Evolutionary conservation across 2,797 vertebrate genomes (phyloP).

Genomic region (Knipowitschia caucasica): DNA sequence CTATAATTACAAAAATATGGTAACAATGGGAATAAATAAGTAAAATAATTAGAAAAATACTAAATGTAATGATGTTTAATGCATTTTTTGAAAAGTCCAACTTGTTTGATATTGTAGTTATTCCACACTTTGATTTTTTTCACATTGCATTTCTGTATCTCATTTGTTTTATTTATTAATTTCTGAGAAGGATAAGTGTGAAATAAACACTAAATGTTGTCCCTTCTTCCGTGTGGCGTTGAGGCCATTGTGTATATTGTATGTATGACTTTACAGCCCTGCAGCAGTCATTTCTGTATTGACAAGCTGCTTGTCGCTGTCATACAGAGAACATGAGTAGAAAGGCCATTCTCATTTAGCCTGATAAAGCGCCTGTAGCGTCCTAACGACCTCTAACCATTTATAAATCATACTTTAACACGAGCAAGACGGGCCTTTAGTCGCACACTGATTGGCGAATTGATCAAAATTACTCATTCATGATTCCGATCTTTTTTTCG

Average conservation of each 20-base stretch:
- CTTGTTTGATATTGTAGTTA: no score
- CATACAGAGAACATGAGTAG: constrained; percentile 61
- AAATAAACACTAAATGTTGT: constrained; percentile 7
- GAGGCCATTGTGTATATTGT: constrained; percentile 13
- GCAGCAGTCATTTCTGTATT: constrained; percentile 66
- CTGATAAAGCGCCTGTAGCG: constrained; percentile 55
- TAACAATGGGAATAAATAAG: no score
- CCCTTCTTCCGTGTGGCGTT: background rate
- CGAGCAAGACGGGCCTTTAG: constrained; percentile 52
- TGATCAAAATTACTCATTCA: constrained; percentile 70
- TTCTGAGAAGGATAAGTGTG: background rate
- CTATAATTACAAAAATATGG: no score
- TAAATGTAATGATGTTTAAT: no score
- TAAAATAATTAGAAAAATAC: no score
- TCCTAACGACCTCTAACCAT: constrained; percentile 63
- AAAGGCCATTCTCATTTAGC: constrained; percentile 73
- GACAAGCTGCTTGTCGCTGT: constrained; percentile 72
- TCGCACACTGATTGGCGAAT: constrained; percentile 58
- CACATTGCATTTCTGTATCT: no score
- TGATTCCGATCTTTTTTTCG: constrained; percentile 36
- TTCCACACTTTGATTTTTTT: no score
- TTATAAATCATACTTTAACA: constrained; percentile 74
- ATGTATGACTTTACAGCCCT: constrained; percentile 32
- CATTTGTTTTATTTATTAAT: no score
- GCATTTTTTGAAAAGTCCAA: no score